These are phyloP conservation scores for Melanotaenia trifasciata DNA, from an alignment of 2,797 vertebrate species.

Conservation along the genomic window DNA sequence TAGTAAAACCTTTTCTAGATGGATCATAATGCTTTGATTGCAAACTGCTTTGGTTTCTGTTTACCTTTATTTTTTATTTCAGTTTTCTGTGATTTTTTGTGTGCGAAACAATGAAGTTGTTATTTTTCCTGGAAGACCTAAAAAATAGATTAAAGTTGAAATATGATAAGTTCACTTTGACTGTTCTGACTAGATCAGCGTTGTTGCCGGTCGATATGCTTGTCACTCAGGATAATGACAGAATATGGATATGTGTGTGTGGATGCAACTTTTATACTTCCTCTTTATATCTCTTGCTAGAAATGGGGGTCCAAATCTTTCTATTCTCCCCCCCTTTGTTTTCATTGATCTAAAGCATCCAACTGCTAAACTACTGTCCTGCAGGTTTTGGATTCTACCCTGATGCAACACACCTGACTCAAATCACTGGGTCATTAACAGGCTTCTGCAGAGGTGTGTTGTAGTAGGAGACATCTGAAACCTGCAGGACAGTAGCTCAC, in stretches of 20 bases:
- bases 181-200: constrained; percentile 7
- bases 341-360: not conserved
- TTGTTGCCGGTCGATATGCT: constrained; percentile 4
- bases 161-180: constrained; percentile 8
- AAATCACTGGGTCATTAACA: no score
- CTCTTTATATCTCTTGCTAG: not conserved
- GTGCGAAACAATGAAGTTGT: not conserved
- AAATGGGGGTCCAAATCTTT: not conserved
- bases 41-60: not conserved
- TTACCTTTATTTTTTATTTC: constrained; percentile 23
- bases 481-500: no score
- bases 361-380: no score
- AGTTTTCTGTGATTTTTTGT: constrained; percentile 1
- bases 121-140: not conserved
- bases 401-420: no score
- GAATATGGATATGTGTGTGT: not conserved
- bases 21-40: constrained; percentile 24
- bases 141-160: not conserved
- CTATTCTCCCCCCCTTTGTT: not conserved
- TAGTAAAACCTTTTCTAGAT: constrained; percentile 17
- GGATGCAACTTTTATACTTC: not conserved
- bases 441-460: no score
- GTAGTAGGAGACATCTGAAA: no score
- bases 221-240: constrained; percentile 10
- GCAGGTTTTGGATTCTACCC: no score